Evolutionary conservation across 2,888 invertebrate genomes (phyloP), one percentile per base, ranked within the genome.

Genomic region (Lissocephala sabroskyi): DNA sequence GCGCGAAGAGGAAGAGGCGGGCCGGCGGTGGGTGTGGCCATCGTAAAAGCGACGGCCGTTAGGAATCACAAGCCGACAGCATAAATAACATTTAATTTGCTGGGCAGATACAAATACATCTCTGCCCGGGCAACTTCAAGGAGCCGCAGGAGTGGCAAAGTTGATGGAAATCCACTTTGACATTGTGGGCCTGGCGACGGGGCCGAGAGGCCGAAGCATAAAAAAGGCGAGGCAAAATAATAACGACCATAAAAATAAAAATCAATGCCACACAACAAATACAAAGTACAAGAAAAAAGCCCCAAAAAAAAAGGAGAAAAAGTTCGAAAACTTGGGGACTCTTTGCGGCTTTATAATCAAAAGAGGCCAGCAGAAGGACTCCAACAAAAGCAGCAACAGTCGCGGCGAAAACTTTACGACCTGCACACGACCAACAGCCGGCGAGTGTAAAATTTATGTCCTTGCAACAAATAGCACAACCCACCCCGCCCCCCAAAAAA

Each of bases 41-140:
- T 23, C 4, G 7, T 23, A n/a, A 32, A 32, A 16, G 47, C 39
- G 47, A 28, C n/a, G n/a, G n/a, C n/a, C n/a, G n/a, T n/a, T n/a
- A n/a, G n/a, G n/a, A n/a, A n/a, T n/a, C n/a, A 41, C 40, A 30
- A 30, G 30, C 10, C 9, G 14, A 17, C 3, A 52, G 58, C 52
- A 71, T 68, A 75, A 70, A 70, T 70, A 73, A 73, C 73, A 73
- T 76, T 70, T 75, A 67, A 75, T 75, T 70, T 70, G 41, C 44
- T 47, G 45, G 50, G 49, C 39, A 13, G n/a, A n/a, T n/a, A n/a
- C n/a, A n/a, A n/a, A n/a, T n/a, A n/a, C n/a, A n/a, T n/a, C n/a
- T n/a, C n/a, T n/a, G n/a, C n/a, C n/a, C n/a, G n/a, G n/a, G n/a
- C n/a, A n/a, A n/a, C n/a, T n/a, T n/a, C n/a, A n/a, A n/a, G n/a